Evolutionary conservation across 64 coral and sea anemone genomes (phyloP).

Genomic region (Actinia equina): DNA sequence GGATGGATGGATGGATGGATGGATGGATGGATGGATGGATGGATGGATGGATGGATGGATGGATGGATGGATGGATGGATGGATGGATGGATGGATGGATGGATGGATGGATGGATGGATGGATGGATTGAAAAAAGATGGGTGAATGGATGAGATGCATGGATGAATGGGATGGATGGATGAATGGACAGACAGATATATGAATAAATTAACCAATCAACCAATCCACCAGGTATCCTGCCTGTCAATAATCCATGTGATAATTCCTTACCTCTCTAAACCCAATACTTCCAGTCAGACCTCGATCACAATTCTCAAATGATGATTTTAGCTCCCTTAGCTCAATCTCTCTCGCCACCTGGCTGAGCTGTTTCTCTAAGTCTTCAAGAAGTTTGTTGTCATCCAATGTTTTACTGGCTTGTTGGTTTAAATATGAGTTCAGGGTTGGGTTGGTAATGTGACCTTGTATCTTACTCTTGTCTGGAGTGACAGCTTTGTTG

Average conservation of each 20-base stretch:
- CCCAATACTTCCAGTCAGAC: slow-evolving; percentile 35
- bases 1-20: not conserved
- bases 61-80: not conserved
- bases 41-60: not conserved
- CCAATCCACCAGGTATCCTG: too few species aligned
- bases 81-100: too few species aligned
- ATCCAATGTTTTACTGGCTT: not conserved
- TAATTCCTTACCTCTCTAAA: slow-evolving; percentile 40
- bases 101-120: too few species aligned
- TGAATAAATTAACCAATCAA: not conserved
- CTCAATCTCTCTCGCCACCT: slow-evolving; percentile 22
- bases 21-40: not conserved
- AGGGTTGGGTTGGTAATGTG: slow-evolving; percentile 20
- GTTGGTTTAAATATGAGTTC: not conserved
- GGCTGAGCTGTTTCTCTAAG: slow-evolving; percentile 38
- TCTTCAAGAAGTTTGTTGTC: slow-evolving; percentile 40
- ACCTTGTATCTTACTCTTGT: slow-evolving; percentile 14
- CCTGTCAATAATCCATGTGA: too few species aligned
- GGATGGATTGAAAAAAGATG: too few species aligned
- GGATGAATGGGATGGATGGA: too few species aligned
- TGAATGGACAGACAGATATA: too few species aligned
- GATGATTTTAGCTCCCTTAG: slow-evolving; percentile 51
- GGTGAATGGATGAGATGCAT: too few species aligned
- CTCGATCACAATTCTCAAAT: slow-evolving; percentile 61
- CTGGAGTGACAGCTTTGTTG: not conserved